Base-by-base conservation (phyloP, 2,113 vertebrate genomes). In the Patagioenas fasciata region DNA sequence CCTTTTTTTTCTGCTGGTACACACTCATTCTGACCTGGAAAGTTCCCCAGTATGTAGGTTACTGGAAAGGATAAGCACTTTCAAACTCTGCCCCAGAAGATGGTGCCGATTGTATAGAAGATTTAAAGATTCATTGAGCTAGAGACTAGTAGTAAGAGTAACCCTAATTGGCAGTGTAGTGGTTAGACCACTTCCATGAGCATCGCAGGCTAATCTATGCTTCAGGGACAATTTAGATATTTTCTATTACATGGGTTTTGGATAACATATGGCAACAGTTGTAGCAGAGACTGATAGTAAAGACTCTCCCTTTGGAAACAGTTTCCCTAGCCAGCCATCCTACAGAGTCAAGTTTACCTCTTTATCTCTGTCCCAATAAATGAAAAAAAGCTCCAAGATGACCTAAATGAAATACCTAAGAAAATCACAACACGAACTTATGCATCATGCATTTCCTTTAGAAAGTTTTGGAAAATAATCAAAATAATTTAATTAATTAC, bases 11-110 rank as follows among this genome's bases (percentile, higher is more conserved):
- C 72, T 93, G 56, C 56, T 67, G 67, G 60, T 36, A 54, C 53
- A 84, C 71, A 70, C 77, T 89, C 69, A 79, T 1, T 57, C 53
- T 81, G 89, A 88, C 89, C 91, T 75, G 86, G 57, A 75, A 97
- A 48, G 18, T 84, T 95, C 88, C 24, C 11, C 4, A 3, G 32
- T 34, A n/a, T 6, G 36, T 4, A 84, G 67, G 38, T 12, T 88
- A 40, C 38, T 51, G 23, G 15, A 48, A 36, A 84, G 42, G 56
- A 56, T 0, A 44, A 64, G 24, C 53, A 38, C 42, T 84, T 95
- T 67, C 26, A 42, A 79, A 56, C 38, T 90, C 62, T 89, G 20
- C 29, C 36, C 9, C 0, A 1, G 42, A 71, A 74, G 24, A 36
- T 58, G 21, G 2, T 8, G 42, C 24, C 64, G 67, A 42, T 15